A percentile compares a stretch with the other conserved stretches of the same genome.
Conservation (phyloP, 2,797 vertebrate species). For the Cacajao melanocephalus region DNA sequence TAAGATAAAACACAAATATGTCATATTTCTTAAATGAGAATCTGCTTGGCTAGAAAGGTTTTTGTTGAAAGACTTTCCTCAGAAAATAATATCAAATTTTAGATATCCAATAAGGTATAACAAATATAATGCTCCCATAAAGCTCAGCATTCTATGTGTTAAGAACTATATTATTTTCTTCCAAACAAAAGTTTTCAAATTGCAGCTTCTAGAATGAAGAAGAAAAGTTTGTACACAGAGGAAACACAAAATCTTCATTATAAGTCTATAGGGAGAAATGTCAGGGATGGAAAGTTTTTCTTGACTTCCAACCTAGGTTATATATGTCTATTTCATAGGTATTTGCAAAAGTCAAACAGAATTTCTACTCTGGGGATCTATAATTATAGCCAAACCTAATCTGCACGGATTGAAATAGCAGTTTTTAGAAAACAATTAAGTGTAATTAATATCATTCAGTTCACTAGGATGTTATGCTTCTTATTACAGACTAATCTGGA, state of each 20-base stretch:
- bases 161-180: not conserved
- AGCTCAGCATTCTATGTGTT: not conserved
- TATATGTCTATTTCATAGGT: not conserved
- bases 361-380: not conserved
- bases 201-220: not conserved
- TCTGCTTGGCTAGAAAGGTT: not conserved
- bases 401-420: not conserved
- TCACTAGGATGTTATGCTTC: not conserved
- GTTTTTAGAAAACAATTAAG: not conserved
- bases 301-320: not conserved
- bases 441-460: not conserved
- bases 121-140: not conserved
- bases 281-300: not conserved
- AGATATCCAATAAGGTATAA: not conserved
- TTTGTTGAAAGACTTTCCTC: not conserved
- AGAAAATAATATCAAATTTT: not conserved
- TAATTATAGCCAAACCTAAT: not conserved
- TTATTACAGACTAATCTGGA: conserved; percentile 33
- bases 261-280: not conserved
- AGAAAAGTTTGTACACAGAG: not conserved
- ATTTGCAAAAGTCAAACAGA: not conserved
- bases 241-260: not conserved
- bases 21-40: not conserved
- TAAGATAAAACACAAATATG: not conserved
- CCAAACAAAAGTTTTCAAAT: not conserved